Evolutionary conservation across 2,113 vertebrate species (phyloP).

Genomic region (Equus przewalskii): DNA sequence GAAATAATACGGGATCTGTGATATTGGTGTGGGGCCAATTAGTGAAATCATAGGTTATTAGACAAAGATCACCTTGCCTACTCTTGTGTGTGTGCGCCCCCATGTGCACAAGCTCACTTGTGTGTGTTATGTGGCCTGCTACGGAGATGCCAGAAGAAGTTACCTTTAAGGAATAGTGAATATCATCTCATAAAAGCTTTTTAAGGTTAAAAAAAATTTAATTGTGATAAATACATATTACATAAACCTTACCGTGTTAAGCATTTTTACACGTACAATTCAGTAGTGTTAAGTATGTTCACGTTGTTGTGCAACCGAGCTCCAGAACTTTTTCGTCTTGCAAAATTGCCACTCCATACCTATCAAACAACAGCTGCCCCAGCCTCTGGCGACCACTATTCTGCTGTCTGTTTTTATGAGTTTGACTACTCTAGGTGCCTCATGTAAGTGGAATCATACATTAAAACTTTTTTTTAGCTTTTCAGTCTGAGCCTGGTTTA

Average conservation of each 20-base stretch:
- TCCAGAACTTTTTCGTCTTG: not conserved
- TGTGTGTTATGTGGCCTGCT: not conserved
- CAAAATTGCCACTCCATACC: not conserved
- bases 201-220: not conserved
- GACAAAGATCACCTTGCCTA: not conserved
- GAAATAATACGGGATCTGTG: not conserved
- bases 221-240: not conserved
- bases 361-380: not conserved
- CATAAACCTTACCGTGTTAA: not conserved
- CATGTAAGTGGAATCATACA: not conserved
- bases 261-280: not conserved
- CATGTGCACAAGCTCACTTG: not conserved
- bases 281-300: not conserved
- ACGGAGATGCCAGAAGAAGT: not conserved
- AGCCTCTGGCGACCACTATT: not conserved
- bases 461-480: conserved; percentile 35
- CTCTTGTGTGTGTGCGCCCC: not conserved
- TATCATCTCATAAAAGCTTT: conserved; percentile 35
- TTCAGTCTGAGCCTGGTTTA: not conserved
- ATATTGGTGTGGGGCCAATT: not conserved
- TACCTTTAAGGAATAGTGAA: not conserved
- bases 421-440: not conserved
- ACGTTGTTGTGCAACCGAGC: not conserved
- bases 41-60: not conserved
- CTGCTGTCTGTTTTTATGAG: not conserved